Evolutionary conservation across 2,113 vertebrate species (phyloP), one percentile per base, ranked within the genome.

Genomic region (Mesembrinibis cayennensis): DNA sequence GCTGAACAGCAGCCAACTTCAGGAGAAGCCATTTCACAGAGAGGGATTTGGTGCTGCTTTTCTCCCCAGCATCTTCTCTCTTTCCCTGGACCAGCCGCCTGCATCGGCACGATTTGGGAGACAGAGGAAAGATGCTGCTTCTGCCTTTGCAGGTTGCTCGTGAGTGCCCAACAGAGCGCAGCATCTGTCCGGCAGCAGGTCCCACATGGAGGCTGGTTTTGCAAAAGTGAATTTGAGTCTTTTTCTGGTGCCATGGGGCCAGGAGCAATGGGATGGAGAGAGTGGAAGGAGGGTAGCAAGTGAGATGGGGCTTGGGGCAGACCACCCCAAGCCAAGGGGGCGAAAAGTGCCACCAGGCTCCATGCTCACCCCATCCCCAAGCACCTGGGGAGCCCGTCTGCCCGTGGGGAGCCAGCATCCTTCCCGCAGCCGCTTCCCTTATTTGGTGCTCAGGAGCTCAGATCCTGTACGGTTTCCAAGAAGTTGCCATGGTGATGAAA

Each of bases 371-470:
- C 71, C 55, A 77, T 82, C 53, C 83, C 87, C 70, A 67, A 45
- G 71, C 78, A 97, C 92, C 91, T 88, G 88, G 56, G 71, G 30
- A 72, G 63, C n/a, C 47, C 1, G 13, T 80, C 49, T 34, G 23
- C 38, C 58, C 13, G 3, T 1, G 1, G 38, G 59, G 38, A 93
- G 87, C 23, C 73, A 6, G 29, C 81, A 58, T 63, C 83, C 58
- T 86, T 88, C 82, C 82, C 65, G 4, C 29, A 82, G 79, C 23
- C 16, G 9, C 77, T 96, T 97, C 92, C 98, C 97, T 97, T 97
- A 97, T 97, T 97, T 97, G 97, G 96, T 97, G 93, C 95, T 95
- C 94, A 92, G 94, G 74, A 97, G 93, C 80, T 96, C n/a, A 0
- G 87, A 88, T 95, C 79, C 74, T 91, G 95, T 87, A 95, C 5